These are phyloP conservation scores for Pontoporia blainvillei DNA, from an alignment of 2,113 vertebrate genomes.

Conservation along the genomic window DNA sequence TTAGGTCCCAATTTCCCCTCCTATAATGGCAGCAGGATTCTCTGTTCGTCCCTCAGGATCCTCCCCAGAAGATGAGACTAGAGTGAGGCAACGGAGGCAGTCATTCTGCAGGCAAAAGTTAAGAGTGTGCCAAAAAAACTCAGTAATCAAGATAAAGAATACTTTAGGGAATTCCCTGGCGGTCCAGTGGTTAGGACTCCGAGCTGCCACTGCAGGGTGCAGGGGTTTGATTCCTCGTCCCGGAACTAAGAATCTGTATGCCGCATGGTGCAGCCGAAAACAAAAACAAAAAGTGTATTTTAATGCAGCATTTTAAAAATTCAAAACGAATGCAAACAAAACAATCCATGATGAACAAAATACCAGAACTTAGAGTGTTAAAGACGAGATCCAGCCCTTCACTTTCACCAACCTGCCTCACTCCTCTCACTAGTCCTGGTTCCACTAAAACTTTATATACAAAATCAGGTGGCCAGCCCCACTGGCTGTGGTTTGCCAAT, in stretches of 20 bases:
- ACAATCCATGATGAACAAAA: background rate
- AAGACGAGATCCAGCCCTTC: background rate
- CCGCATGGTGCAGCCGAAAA: no score
- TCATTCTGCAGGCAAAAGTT: background rate
- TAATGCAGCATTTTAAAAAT: background rate
- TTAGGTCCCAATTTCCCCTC: background rate
- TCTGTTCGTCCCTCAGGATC: background rate
- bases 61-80: background rate
- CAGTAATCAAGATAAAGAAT: background rate
- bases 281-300: background rate
- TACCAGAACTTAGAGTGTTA: background rate
- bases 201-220: background rate
- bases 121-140: background rate
- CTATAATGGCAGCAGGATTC: background rate
- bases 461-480: background rate
- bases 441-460: background rate
- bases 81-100: background rate
- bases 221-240: background rate
- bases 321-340: constrained; percentile 19
- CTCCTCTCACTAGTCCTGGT: background rate
- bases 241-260: background rate
- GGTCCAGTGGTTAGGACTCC: background rate
- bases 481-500: background rate
- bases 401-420: background rate
- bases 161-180: background rate